Evolutionary conservation across 2,113 vertebrate species (phyloP).

Genomic region (Capreolus pygargus): DNA sequence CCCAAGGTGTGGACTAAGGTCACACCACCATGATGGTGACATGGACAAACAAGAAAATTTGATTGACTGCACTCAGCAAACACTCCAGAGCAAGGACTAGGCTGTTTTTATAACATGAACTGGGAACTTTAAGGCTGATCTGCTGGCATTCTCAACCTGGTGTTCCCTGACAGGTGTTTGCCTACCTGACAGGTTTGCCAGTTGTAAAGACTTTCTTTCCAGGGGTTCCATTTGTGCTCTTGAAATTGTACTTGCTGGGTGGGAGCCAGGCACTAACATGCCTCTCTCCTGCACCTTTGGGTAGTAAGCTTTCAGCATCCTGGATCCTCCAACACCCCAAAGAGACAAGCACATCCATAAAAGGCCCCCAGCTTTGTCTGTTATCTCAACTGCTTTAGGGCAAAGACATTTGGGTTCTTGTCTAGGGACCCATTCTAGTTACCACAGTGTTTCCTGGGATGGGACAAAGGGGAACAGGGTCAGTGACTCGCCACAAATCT

Average conservation of each 20-base stretch:
- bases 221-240: not conserved
- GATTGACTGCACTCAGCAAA: not conserved
- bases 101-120: not conserved
- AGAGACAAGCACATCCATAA: not conserved
- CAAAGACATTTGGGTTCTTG: not conserved
- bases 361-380: not conserved
- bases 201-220: not conserved
- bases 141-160: not conserved
- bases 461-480: not conserved
- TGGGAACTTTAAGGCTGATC: not conserved
- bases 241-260: not conserved
- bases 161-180: not conserved
- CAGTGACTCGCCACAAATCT: not conserved
- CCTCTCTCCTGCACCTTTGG: not conserved
- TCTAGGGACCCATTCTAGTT: not conserved
- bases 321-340: not conserved
- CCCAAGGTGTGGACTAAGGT: not conserved
- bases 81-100: not conserved
- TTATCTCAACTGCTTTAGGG: not conserved
- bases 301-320: not conserved
- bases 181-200: not conserved
- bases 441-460: not conserved
- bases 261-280: not conserved
- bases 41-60: not conserved
- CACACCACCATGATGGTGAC: not conserved